A percentile compares a stretch with the other conserved stretches of the same genome.
Evolutionary conservation across 2,113 vertebrate genomes (phyloP).

Genomic region (Toxotes chatareus): DNA sequence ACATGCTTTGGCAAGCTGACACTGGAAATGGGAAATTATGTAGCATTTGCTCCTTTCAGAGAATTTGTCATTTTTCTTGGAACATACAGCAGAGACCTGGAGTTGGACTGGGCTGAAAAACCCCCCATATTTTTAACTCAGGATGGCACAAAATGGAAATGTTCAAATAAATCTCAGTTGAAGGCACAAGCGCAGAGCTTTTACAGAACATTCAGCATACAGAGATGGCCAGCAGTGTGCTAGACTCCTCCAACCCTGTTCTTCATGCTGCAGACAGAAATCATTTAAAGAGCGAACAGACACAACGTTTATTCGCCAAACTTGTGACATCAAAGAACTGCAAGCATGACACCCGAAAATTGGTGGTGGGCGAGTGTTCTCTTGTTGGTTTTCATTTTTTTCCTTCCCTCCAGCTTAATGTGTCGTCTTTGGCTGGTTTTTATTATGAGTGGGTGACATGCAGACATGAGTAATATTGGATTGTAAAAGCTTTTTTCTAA

Average conservation of each 20-base stretch:
- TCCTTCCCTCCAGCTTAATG: slow-evolving; percentile 45
- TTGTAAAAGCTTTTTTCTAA: slow-evolving; percentile 53
- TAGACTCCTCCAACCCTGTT: slow-evolving; percentile 30
- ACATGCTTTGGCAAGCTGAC: slow-evolving; percentile 4
- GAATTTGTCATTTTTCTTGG: slow-evolving; percentile 3
- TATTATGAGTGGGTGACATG: slow-evolving; percentile 68
- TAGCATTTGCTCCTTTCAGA: slow-evolving; percentile 27
- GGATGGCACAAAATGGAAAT: slow-evolving; percentile 17
- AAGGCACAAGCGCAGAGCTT: background rate
- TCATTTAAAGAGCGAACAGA: slow-evolving; percentile 34
- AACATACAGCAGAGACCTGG: background rate
- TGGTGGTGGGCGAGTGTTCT: slow-evolving; percentile 60
- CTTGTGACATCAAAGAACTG: slow-evolving; percentile 62
- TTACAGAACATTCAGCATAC: background rate
- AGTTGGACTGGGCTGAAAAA: slow-evolving; percentile 5
- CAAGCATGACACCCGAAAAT: slow-evolving; percentile 53
- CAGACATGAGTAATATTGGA: slow-evolving; percentile 60
- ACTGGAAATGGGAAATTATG: slow-evolving; percentile 27
- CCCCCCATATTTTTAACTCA: background rate
- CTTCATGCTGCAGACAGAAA: slow-evolving; percentile 41
- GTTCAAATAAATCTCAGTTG: slow-evolving; percentile 20
- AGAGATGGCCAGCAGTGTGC: slow-evolving; percentile 22
- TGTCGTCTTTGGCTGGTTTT: slow-evolving; percentile 60
- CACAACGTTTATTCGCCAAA: slow-evolving; percentile 45
- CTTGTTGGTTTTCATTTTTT: slow-evolving; percentile 23